phyloP scores from a whole-genome alignment of 1,140 invertebrate genomes.

The Dysdera silvatica region DNA sequence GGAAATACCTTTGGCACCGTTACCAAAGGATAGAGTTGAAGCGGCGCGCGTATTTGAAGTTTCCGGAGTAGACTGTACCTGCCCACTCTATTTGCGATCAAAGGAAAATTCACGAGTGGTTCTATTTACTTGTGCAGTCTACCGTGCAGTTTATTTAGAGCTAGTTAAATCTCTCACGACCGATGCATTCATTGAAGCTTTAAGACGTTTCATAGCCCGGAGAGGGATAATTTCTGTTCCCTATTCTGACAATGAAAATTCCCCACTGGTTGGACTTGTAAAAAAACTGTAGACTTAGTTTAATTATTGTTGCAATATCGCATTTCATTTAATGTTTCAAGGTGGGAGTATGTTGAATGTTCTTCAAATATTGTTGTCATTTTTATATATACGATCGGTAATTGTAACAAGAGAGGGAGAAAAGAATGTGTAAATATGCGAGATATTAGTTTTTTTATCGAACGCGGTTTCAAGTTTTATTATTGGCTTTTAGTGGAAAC shows the following conservation, averaged over 20 bases:
- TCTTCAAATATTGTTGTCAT: too few species aligned
- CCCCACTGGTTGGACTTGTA: too few species aligned
- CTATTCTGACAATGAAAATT: slow-evolving; percentile 41
- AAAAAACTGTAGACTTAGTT: too few species aligned
- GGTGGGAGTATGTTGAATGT: too few species aligned
- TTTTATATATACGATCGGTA: too few species aligned
- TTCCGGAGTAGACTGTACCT: slow-evolving; percentile 39
- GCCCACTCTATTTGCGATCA: slow-evolving; percentile 35
- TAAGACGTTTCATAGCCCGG: slow-evolving; percentile 43
- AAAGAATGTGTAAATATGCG: too few species aligned
- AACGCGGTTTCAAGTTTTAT: too few species aligned
- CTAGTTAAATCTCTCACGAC: slow-evolving; percentile 39
- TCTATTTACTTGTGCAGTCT: slow-evolving; percentile 22
- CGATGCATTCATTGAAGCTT: slow-evolving; percentile 39
- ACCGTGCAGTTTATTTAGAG: slow-evolving; percentile 37
- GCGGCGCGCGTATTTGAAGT: slow-evolving; percentile 38
- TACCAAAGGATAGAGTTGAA: slow-evolving; percentile 34
- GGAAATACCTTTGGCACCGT: not conserved
- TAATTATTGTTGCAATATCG: too few species aligned
- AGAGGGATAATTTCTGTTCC: slow-evolving; percentile 37
- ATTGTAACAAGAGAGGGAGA: too few species aligned
- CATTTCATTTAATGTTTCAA: too few species aligned
- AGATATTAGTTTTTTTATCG: too few species aligned
- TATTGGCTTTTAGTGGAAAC: too few species aligned
- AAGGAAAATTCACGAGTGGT: slow-evolving; percentile 4